Evolutionary conservation across 2,888 invertebrate species (phyloP), one percentile per base, ranked within the genome.

Genomic region (Agrotis ipsilon): DNA sequence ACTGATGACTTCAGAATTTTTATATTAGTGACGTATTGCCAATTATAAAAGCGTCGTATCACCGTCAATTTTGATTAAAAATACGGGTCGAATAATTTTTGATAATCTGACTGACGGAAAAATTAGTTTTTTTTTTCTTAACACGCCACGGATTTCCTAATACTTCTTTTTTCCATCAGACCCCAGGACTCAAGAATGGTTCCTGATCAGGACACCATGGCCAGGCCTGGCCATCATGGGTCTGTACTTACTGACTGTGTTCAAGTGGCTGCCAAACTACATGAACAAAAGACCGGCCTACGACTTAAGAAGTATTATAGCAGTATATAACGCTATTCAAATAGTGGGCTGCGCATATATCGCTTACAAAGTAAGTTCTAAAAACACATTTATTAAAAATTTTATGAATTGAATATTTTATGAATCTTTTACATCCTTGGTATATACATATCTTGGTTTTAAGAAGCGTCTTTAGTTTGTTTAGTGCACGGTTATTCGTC

Each of bases 131-230:
- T 32, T 6, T 1, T 13, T n/a, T 6, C n/a, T 32, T 39, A 39
- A 39, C 9, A 39, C 9, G 32, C 3, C 11, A 46, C 39, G 9
- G 54, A 24, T 27, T 64, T 55, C 11, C 18, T 27, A 27, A 61
- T 48, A 57, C 13, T n/a, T 43, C 16, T 60, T 75, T 75, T n/a
- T 68, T 51, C 6, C 73, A 83, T 86, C 19, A 88, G 97, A 97
- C 94, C 94, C 95, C 3, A 94, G 97, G 63, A 97, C 97, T 18
- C 97, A 97, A 80, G 96, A 97, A 78, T 98, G 97, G 97, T 97
- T 97, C 55, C 93, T 98, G 66, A 97, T 98, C 92, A 92, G 96
- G 4, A 96, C 97, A 11, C 97, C 98, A n/a, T 97, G 97, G 95
- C 97, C 97, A 0, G 97, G 97, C 0, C 65, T 97, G 52, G 83